phyloP scores from a whole-genome alignment of 37 sponge, comb jelly and placozoan genomes.

The Bolinopsis microptera region DNA sequence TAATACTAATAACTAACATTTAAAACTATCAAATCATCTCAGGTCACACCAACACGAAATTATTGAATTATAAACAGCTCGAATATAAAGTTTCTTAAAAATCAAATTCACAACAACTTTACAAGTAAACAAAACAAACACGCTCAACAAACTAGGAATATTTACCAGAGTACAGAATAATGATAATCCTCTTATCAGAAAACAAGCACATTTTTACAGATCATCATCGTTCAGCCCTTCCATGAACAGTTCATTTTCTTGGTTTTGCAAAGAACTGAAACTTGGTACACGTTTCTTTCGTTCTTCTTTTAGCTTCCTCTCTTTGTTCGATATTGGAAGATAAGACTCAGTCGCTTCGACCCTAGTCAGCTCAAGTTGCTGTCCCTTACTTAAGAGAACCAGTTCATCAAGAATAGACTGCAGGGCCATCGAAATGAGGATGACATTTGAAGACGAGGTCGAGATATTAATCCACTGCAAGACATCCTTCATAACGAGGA shows the following conservation, averaged over 20 bases:
- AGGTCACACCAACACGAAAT: too few species aligned
- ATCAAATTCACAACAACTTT: background rate
- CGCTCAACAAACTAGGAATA: too few species aligned
- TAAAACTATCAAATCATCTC: too few species aligned
- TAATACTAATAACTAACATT: too few species aligned
- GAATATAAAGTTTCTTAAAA: too few species aligned
- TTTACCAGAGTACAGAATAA: background rate
- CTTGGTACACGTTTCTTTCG: background rate
- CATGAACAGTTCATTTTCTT: conserved; percentile 45
- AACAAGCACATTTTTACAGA: too few species aligned
- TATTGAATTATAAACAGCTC: too few species aligned
- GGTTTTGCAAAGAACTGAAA: background rate
- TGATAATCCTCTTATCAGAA: too few species aligned
- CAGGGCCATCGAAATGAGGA: conserved; percentile 16
- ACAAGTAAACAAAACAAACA: background rate
- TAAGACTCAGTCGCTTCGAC: background rate
- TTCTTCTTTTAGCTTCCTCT: background rate
- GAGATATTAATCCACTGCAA: conserved; percentile 1
- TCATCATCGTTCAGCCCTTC: conserved; percentile 39
- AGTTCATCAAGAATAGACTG: conserved; percentile 37
- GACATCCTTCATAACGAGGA: conserved; percentile 42
- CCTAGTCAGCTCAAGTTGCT: background rate
- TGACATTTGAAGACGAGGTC: background rate
- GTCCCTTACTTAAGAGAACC: background rate
- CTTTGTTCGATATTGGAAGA: background rate